These are phyloP conservation scores for Proisotoma minuta DNA, from an alignment of 2,888 invertebrate species.

Conservation along the genomic window DNA sequence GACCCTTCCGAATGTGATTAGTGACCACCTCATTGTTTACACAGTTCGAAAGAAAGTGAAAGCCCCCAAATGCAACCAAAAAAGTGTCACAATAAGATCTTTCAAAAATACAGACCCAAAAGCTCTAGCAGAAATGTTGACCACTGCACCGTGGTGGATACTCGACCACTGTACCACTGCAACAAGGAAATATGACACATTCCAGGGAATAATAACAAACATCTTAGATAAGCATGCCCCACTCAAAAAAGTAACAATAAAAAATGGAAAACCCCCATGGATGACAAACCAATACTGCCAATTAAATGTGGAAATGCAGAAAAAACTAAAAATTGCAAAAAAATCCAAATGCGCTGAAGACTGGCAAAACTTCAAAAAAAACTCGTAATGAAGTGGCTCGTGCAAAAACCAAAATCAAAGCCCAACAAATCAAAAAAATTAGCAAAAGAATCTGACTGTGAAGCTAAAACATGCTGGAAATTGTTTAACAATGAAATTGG, in stretches of 20 bases:
- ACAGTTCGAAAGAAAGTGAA: background rate
- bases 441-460: background rate
- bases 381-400: background rate
- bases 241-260: background rate
- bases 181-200: background rate
- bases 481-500: background rate
- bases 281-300: background rate
- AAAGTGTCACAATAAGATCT: background rate
- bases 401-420: background rate
- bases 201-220: background rate
- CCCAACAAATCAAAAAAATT: background rate
- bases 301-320: background rate
- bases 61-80: background rate
- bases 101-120: background rate
- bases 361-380: background rate
- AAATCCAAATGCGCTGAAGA: background rate
- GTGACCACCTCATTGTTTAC: background rate
- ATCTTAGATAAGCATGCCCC: background rate
- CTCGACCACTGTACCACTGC: background rate
- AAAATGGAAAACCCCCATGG: background rate
- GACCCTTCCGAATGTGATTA: background rate
- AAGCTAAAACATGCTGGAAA: background rate
- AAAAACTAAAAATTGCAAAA: background rate
- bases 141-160: background rate
- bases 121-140: background rate